A percentile compares a stretch with the other conserved stretches of the same genome.
Conservation (phyloP, 1,140 invertebrate species). For the Cecropterus lyciades region DNA sequence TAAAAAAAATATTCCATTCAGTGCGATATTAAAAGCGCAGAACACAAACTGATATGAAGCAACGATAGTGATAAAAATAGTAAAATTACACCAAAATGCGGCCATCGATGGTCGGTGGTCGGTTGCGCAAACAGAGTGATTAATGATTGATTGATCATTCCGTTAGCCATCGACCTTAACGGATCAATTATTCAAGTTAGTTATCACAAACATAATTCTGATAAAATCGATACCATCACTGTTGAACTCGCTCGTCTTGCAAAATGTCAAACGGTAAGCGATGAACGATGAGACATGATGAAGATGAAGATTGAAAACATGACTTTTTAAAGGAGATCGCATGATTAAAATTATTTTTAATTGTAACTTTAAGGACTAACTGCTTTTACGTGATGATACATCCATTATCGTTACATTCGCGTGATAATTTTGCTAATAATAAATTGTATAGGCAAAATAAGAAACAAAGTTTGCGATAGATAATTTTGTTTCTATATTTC, state of each 20-base stretch:
- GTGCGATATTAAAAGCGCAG: background rate
- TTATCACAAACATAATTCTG: constrained; percentile 71
- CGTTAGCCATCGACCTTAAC: constrained; percentile 46
- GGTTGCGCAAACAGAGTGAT: constrained; percentile 63
- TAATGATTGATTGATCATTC: constrained; percentile 64
- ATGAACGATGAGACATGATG: background rate
- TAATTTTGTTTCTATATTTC: no score
- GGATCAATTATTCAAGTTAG: constrained; percentile 69
- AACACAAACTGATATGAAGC: constrained; percentile 13
- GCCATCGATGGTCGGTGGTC: constrained; percentile 37
- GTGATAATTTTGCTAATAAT: no score
- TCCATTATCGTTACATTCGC: no score
- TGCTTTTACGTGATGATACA: no score
- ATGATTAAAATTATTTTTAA: no score
- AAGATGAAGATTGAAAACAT: no score
- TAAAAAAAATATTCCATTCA: no score
- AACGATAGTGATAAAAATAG: constrained; percentile 43
- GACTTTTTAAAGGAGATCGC: no score
- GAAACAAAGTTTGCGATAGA: no score
- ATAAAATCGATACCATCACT: constrained; percentile 41
- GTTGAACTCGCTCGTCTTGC: background rate
- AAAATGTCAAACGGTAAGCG: background rate
- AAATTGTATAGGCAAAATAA: no score
- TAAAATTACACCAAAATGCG: constrained; percentile 58
- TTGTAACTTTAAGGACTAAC: no score